Percentiles rank a stretch among this genome's conserved stretches.
phyloP scores from a whole-genome alignment of 2,797 vertebrate genomes.

The Chelidonichthys spinosus region DNA sequence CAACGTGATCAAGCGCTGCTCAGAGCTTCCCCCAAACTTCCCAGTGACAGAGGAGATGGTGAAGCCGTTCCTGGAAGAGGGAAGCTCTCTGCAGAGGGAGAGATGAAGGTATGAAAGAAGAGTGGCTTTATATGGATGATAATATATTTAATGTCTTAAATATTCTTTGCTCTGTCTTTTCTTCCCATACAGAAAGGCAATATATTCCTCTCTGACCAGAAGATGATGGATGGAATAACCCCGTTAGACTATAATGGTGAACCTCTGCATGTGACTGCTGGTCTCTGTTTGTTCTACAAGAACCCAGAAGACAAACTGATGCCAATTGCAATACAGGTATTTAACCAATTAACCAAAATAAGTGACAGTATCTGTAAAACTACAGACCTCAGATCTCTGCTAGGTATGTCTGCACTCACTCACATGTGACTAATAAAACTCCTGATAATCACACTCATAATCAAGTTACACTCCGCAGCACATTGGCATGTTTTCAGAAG shows the following conservation, averaged over 20 bases:
- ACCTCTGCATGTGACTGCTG: conserved; percentile 33
- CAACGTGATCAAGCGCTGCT: conserved; percentile 65
- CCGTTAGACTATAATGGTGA: conserved; percentile 28
- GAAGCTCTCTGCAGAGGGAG: conserved; percentile 67
- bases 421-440: no score
- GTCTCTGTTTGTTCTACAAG: conserved; percentile 66
- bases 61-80: conserved; percentile 56
- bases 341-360: not conserved
- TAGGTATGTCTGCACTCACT: no score
- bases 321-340: conserved; percentile 75
- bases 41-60: conserved; percentile 76
- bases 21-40: conserved; percentile 70
- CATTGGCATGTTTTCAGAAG: not conserved
- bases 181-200: conserved; percentile 54
- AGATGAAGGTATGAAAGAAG: conserved; percentile 64
- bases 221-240: conserved; percentile 57
- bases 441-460: no score
- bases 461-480: not conserved
- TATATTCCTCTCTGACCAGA: conserved; percentile 69
- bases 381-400: no score
- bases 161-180: not conserved
- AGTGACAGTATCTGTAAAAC: no score
- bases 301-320: conserved; percentile 65
- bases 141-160: no score
- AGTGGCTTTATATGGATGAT: not conserved